Conservation (phyloP, 2,113 vertebrate genomes). For the Erythrocercus mccallii region DNA sequence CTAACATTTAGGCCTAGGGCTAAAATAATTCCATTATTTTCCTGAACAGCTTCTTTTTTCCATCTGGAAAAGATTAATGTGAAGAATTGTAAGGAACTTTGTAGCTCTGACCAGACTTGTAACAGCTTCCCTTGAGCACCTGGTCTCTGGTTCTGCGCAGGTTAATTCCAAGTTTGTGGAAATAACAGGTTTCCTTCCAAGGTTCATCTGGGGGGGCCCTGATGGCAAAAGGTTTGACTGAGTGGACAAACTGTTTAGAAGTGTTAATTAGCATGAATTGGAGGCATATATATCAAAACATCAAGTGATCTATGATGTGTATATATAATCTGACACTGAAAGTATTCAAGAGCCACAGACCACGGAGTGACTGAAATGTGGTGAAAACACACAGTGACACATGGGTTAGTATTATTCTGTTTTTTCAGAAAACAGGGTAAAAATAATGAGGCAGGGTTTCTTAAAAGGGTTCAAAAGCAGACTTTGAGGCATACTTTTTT, state of each 20-base stretch:
- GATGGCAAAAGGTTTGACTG: background rate
- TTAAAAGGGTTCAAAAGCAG: background rate
- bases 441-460: background rate
- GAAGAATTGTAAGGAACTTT: background rate
- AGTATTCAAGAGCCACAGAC: background rate
- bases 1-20: too few relatives aligned
- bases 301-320: rapidly evolving
- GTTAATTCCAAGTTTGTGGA: background rate
- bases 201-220: rapidly evolving
- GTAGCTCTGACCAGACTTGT: background rate
- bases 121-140: background rate
- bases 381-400: rapidly evolving
- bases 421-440: background rate
- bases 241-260: background rate
- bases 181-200: background rate
- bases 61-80: background rate
- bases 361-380: too few relatives aligned
- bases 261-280: background rate
- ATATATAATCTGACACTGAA: background rate
- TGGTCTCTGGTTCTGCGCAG: background rate
- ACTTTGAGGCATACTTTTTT: background rate
- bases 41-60: background rate
- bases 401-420: background rate
- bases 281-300: background rate
- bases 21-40: background rate